phyloP scores from a whole-genome alignment of 2,797 vertebrate species.

The Phataginus tetradactyla region DNA sequence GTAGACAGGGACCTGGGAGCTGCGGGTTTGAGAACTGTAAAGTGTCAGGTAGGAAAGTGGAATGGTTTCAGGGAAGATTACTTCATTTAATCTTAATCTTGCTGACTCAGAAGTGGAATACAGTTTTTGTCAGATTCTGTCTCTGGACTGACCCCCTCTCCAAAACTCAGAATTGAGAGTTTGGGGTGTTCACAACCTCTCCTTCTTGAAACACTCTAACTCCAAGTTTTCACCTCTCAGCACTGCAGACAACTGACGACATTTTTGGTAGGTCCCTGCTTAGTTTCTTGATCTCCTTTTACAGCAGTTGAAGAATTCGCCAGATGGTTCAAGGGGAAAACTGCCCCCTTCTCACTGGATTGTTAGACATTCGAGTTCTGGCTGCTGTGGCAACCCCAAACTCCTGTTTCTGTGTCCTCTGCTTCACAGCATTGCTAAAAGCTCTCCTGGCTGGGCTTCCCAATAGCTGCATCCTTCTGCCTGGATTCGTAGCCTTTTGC shows the following conservation, averaged over 20 bases:
- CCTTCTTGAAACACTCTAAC: not conserved
- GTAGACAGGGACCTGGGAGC: not conserved
- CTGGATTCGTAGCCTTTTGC: not conserved
- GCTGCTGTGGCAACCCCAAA: not conserved
- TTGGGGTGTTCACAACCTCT: not conserved
- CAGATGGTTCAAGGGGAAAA: not conserved
- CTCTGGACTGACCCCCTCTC: not conserved
- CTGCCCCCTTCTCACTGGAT: not conserved
- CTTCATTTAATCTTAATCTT: not conserved
- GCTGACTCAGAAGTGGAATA: not conserved
- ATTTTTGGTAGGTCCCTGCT: conserved; percentile 4
- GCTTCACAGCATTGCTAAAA: not conserved
- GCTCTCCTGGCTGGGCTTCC: not conserved
- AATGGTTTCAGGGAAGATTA: not conserved
- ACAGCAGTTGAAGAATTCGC: not conserved
- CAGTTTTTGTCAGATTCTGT: not conserved
- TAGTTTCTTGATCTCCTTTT: not conserved
- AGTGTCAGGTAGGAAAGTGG: not conserved
- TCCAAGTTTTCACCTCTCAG: not conserved
- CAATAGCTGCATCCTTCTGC: not conserved
- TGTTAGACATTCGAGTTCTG: not conserved
- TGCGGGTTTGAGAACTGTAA: not conserved
- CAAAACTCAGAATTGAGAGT: not conserved
- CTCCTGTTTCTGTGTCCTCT: not conserved
- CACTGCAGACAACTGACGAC: not conserved